A percentile compares a stretch with the other conserved stretches of the same genome.
Evolutionary conservation across 2,797 vertebrate genomes (phyloP).

Genomic region (Anguilla anguilla): DNA sequence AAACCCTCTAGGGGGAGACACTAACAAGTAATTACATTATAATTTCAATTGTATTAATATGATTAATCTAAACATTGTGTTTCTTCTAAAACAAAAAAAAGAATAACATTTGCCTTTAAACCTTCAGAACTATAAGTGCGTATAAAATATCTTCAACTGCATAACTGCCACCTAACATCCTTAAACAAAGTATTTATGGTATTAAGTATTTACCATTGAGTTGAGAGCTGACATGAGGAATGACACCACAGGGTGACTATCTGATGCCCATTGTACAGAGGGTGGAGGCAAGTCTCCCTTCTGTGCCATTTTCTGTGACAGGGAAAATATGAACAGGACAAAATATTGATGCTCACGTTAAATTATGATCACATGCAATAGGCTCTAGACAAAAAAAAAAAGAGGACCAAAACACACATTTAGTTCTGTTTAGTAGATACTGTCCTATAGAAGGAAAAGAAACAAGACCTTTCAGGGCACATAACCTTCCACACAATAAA

Average conservation of each 20-base stretch:
- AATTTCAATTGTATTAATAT: no score
- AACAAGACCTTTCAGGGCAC: no score
- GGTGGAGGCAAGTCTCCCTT: constrained; percentile 43
- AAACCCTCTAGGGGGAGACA: no score
- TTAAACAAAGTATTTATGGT: background rate
- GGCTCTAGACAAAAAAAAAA: background rate
- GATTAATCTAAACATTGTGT: background rate
- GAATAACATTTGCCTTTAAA: background rate
- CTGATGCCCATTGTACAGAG: constrained; percentile 57
- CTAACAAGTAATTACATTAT: no score
- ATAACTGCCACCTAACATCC: background rate
- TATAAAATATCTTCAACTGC: background rate
- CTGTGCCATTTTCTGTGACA: constrained; percentile 69
- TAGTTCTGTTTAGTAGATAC: no score
- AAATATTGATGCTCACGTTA: background rate
- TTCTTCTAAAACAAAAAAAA: background rate
- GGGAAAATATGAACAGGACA: background rate
- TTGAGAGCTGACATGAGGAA: constrained; percentile 78
- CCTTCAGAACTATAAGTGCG: background rate
- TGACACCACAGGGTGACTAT: constrained; percentile 69
- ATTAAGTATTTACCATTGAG: constrained; percentile 68
- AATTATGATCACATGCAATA: background rate
- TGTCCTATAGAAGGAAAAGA: no score
- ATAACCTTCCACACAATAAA: no score
- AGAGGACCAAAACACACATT: no score